Evolutionary conservation across 1,140 invertebrate genomes (phyloP), one percentile per base, ranked within the genome.

Genomic region (Drosophila teissieri): DNA sequence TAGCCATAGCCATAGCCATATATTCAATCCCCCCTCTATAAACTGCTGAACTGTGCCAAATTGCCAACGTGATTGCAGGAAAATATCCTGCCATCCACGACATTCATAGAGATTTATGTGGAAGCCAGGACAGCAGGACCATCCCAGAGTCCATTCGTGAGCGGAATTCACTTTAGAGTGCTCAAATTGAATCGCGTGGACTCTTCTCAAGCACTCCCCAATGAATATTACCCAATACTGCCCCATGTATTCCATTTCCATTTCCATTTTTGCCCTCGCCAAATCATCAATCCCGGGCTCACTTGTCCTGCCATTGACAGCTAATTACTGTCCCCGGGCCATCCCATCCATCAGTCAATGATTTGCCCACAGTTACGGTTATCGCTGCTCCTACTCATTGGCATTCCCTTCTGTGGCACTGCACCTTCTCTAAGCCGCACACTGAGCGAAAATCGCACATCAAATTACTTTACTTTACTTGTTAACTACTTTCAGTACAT

Each of bases 21-120:
- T 46, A 46, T 27, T 37, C 48, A 34, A 27, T 24, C 31, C 17
- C 62, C 62, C 37, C 40, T 62, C 57, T 64, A 82, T 82, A 83
- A 73, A 86, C 63, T 88, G 83, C 84, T 88, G 83, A 78, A 83
- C 69, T 79, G 46, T 83, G 83, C 72, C 84, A 83, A 88, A 83
- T 82, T 78, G 81, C 64, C 65, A 65, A 85, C 73, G 63, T 85
- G 82, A 83, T 83, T 86, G 82, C 82, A 73, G 72, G 65, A 78
- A 70, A 78, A 77, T 78, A 54, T 62, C 64, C 46, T 74, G 51
- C 56, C 52, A 70, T 56, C 44, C 36, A 70, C 36, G 70, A 73
- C 70, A 73, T 61, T 74, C 42, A 74, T 73, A 54, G 72, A 78
- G 74, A 72, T 78, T 78, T 86, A 78, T 76, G 62, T 55, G 67